Evolutionary conservation across 2,888 invertebrate species (phyloP), one percentile per base, ranked within the genome.

Genomic region (Agrotis segetum): DNA sequence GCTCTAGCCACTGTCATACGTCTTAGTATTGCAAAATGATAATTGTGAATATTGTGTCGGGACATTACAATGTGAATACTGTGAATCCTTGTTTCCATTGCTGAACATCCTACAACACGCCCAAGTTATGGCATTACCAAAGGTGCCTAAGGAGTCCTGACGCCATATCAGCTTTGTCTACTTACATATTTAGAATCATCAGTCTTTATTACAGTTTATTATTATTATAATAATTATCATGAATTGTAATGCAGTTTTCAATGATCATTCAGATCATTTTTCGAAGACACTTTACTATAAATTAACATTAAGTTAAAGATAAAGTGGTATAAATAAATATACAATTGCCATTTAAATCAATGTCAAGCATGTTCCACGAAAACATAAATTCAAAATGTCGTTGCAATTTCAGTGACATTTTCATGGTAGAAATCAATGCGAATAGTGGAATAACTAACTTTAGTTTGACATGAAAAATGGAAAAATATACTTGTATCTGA

Each of bases 391-490:
- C 3, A 14, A 21, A 74, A 71, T 47, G 14, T 52, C 40, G 24
- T 44, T 66, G 50, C 40, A 65, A 61, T 67, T 55, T 49, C 29
- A 55, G 14, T 67, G 49, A 52, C 56, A 69, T 71, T 66, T 81
- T 53, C 47, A 77, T 56, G 47, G 52, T 62, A 61, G 14, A 24
- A 50, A 65, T 53, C 67, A 73, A 67, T 19, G 13, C 40, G 17
- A 71, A 56, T 13, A 34, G 34, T 6, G 6, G n/a, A 34, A n/a
- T 56, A 14, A 60, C 40, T 66, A n/a, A 60, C 40, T 66, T 29
- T 53, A 49, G 29, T 59, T 69, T 66, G 65, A 67, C 79, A 67
- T 76, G 71, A 65, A 73, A 74, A 67, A 64, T 71, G 34, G 21
- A 34, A 34, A 34, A 34, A 34, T 9, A 34, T 34, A 34, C 52